Base-by-base conservation (phyloP, 2,888 invertebrate species). In the Ptilodon capucinus region DNA sequence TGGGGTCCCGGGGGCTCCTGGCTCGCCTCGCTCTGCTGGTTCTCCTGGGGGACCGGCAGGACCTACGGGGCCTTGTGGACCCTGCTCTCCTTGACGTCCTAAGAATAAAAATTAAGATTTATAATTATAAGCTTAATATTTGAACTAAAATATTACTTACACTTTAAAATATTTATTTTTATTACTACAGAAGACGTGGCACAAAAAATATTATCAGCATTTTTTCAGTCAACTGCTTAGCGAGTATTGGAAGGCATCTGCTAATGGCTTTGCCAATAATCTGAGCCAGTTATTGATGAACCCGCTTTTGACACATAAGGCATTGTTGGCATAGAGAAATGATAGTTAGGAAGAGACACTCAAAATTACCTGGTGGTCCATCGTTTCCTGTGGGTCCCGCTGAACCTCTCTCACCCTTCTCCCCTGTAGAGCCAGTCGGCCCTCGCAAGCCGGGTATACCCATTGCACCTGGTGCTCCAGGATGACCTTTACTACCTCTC, bases 21-120 rank as follows among this genome's bases (percentile, higher is more conserved):
- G 92, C 67, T 96, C 96, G 16, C 96, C 96, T 68, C 96, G 88
- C 78, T 96, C 96, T 0, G 95, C 96, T 39, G 95, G 94, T 79
- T 96, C 96, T 13, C 97, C 97, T 0, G 95, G 95, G 1, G 95
- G 94, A 1, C 97, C 97, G 0, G 92, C 89, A 0, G 94, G 94
- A 3, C 96, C 96, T 17, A 95, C 81, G 13, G 93, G 92, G n/a
- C 97, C 97, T 75, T 94, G 95, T 0, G 92, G 93, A 0, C 96
- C 96, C 73, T 96, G 93, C 70, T 96, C 95, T 54, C 97, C 96
- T 77, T 92, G 92, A 48, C 93, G 92, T 43, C 95, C 94, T 90
- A 11, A 8, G n/a, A 3, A 3, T 0, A n/a, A 28, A 11, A 3
- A n/a, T 28, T n/a, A n/a, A n/a, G 5, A 8, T 28, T n/a, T n/a